A percentile compares a stretch with the other conserved stretches of the same genome.
Conservation (phyloP, 2,113 vertebrate genomes). For the Fulmarus glacialis region DNA sequence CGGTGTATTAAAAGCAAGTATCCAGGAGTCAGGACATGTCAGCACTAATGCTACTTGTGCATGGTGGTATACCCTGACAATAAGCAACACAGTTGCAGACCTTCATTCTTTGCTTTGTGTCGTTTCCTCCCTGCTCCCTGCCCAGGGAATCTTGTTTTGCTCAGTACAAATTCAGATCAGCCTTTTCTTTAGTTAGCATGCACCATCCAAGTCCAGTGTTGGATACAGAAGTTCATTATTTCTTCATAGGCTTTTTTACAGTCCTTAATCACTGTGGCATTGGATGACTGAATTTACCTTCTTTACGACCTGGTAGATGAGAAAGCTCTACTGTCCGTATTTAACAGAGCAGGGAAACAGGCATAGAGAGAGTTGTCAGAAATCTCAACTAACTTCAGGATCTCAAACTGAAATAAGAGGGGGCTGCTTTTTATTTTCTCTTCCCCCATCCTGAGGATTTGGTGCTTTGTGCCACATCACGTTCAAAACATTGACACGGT, state of each 20-base stretch:
- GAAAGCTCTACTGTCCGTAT: not conserved
- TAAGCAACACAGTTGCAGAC: not conserved
- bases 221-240: not conserved
- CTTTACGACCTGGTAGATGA: not conserved
- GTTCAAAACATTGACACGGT: not conserved
- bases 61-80: not conserved
- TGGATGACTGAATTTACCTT: not conserved
- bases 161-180: not conserved
- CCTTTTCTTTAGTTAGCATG: not conserved
- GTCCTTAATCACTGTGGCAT: not conserved
- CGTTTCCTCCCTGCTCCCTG: fast-evolving
- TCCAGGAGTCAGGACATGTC: not conserved
- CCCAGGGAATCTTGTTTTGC: not conserved
- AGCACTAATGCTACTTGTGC: not conserved
- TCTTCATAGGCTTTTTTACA: not conserved
- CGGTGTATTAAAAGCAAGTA: not conserved
- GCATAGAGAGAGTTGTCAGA: not conserved
- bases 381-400: not conserved
- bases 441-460: not conserved
- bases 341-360: not conserved
- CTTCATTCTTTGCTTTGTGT: not conserved
- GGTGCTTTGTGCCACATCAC: not conserved
- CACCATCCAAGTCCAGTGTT: not conserved
- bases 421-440: not conserved
- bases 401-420: not conserved